A percentile compares a stretch with the other conserved stretches of the same genome.
Conservation (phyloP, 1,140 invertebrate species). For the Camponotus floridanus region DNA sequence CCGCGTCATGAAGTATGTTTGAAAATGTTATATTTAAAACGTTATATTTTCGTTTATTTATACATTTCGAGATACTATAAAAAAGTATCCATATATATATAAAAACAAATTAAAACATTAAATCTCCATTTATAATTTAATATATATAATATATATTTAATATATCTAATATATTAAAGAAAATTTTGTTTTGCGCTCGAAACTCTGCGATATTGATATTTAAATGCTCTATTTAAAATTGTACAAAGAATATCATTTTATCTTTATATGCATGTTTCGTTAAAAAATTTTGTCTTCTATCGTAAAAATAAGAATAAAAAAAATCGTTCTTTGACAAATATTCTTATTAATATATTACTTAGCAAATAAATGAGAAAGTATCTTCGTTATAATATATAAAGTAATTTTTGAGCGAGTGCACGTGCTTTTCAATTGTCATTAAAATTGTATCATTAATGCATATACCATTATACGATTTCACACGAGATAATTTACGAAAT, state of each 20-base stretch:
- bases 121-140: not conserved
- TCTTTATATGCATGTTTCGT: not conserved
- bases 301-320: too few species aligned
- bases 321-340: too few species aligned
- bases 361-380: too few species aligned
- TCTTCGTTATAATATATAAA: too few species aligned
- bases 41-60: not conserved
- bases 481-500: slow-evolving; percentile 5
- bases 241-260: not conserved
- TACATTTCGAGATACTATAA: not conserved
- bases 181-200: not conserved
- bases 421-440: not conserved
- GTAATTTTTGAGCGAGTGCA: not conserved
- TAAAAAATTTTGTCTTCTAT: too few species aligned
- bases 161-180: not conserved
- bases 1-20: not conserved
- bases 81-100: not conserved
- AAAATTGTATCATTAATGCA: not conserved
- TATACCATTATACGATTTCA: not conserved
- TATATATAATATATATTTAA: not conserved
- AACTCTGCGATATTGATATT: not conserved
- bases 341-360: too few species aligned
- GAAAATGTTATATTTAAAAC: not conserved
- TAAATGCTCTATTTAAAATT: not conserved
- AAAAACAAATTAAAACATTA: slow-evolving; percentile 1